A percentile compares a stretch with the other conserved stretches of the same genome.
phyloP scores from a whole-genome alignment of 2,797 vertebrate species.

The Sebastes trivittatus region DNA sequence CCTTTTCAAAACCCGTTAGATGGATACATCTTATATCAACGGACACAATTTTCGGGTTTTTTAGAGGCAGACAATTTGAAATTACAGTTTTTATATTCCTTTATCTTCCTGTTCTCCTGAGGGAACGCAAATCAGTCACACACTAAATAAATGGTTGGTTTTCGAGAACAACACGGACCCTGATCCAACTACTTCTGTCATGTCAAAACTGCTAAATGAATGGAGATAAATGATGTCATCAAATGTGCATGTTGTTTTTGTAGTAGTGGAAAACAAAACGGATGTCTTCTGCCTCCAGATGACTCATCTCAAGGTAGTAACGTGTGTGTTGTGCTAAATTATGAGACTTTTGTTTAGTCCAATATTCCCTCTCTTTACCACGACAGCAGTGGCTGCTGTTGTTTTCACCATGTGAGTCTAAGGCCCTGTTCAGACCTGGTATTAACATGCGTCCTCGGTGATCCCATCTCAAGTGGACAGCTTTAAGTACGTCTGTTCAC shows the following conservation, averaged over 20 bases:
- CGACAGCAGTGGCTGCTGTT: too few species aligned
- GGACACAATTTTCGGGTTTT: not conserved
- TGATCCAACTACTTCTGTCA: not conserved
- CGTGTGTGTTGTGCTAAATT: too few species aligned
- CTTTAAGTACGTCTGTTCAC: too few species aligned
- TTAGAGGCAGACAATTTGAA: not conserved
- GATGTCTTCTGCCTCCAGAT: not conserved
- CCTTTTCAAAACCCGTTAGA: slow-evolving; percentile 11
- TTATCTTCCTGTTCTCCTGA: not conserved
- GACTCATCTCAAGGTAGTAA: not conserved
- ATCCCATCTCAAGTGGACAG: too few species aligned
- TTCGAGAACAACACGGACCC: not conserved
- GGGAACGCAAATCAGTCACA: not conserved
- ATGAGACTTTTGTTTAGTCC: too few species aligned
- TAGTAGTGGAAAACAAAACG: not conserved
- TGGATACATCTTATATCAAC: not conserved
- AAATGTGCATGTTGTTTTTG: not conserved
- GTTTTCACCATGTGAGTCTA: too few species aligned
- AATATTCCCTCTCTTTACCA: too few species aligned
- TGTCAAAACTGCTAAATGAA: not conserved
- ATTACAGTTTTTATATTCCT: not conserved
- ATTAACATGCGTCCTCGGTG: too few species aligned
- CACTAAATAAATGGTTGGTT: not conserved
- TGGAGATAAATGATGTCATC: not conserved
- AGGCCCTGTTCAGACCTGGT: too few species aligned